Base-by-base conservation (phyloP, 1,140 invertebrate genomes). In the Hyposmocoma kahamanoa region DNA sequence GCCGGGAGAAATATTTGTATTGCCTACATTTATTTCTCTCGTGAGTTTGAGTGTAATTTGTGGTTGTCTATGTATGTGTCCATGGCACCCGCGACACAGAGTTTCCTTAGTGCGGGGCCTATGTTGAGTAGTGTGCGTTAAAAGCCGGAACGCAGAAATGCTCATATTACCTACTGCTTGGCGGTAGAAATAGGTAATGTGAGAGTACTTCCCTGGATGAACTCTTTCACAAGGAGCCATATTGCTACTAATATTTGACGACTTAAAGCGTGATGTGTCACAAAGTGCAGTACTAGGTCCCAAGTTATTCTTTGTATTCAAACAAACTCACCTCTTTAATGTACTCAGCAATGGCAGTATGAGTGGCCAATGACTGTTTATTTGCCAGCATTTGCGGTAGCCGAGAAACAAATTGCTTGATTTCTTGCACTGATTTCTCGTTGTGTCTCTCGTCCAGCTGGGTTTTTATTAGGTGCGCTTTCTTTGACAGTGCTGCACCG, bases 371-470 rank as follows among this genome's bases (percentile, higher is more conserved):
- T 6, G 94, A 92, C 69, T 95, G 92, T 72, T 98, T 97, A 21
- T 93, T 92, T n/a, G 92, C 91, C 69, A 98, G 87, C 85, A 99
- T 91, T 56, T 96, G 91, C 0, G 96, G 97, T 49, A 98, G 86
- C 55, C 93, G 92, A 9, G 95, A 92, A 3, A 98, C 97, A 87
- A 98, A 97, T 61, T 94, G 91, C 83, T 97, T 98, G 72, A 99
- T 96, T 85, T 98, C 96, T 70, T 95, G 92, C 18, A 99, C 92
- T 10, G 95, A 94, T 77, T 96, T 96, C 28, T 96, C 93, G 19
- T 90, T 90, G 73, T 95, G 93, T 34, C 92, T 89, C 72, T 97
- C 95, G 75, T 97, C 95, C 79, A 96, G 90, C 75, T 97, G 93
- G 0, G 91, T 90, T 48, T 95, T 93, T 28, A 98, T 95, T 6